A percentile compares a stretch with the other conserved stretches of the same genome.
Conservation (phyloP, 2,113 vertebrate species). For the Syngnathus floridae region DNA sequence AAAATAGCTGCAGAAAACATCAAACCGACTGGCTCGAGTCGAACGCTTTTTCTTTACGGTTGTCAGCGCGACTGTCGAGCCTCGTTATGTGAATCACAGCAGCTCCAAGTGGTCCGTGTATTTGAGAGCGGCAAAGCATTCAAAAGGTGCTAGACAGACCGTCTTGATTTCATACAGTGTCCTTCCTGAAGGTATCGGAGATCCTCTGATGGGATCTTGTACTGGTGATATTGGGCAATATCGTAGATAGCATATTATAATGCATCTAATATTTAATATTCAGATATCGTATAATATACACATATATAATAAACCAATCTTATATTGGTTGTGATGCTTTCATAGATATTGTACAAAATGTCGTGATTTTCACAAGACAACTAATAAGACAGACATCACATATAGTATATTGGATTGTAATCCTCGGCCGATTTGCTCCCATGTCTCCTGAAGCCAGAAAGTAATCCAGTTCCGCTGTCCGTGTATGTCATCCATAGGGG, state of each 20-base stretch:
- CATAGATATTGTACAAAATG: too few relatives aligned
- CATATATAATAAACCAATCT: too few relatives aligned
- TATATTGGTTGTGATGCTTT: neutral
- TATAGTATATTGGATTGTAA: neutral
- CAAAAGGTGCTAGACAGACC: neutral
- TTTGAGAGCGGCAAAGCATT: neutral
- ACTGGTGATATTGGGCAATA: too few relatives aligned
- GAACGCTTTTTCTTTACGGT: neutral
- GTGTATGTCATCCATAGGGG: conserved; percentile 12
- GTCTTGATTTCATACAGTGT: neutral
- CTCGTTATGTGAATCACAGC: neutral
- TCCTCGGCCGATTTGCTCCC: neutral
- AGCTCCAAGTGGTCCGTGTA: too few relatives aligned
- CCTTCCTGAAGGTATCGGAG: neutral
- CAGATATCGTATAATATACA: too few relatives aligned
- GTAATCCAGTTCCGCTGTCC: conserved; percentile 12
- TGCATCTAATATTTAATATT: too few relatives aligned
- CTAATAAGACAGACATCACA: neutral
- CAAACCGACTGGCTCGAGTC: neutral
- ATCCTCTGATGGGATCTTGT: neutral
- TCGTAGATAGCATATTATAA: too few relatives aligned
- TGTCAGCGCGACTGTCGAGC: neutral
- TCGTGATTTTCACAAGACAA: too few relatives aligned
- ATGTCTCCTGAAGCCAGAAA: neutral
- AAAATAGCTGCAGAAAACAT: neutral